These are phyloP conservation scores for Chrysoperla carnea DNA, from an alignment of 1,140 invertebrate species.

Conservation along the genomic window DNA sequence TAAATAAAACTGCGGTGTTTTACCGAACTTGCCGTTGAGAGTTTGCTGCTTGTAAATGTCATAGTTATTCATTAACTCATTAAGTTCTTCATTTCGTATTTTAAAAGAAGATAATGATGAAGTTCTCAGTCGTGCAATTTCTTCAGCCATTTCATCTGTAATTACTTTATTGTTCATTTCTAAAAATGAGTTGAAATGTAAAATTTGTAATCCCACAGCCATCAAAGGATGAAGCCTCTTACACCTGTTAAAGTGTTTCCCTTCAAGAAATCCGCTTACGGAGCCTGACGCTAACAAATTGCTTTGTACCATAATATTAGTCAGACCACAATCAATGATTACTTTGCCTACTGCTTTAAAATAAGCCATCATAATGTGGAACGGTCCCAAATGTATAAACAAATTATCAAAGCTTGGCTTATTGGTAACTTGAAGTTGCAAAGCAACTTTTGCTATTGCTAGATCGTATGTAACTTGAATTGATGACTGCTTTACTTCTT, in stretches of 20 bases:
- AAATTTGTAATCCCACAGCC: conserved; percentile 11
- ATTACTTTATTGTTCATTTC: conserved; percentile 7
- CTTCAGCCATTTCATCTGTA: conserved; percentile 6
- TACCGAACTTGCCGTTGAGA: conserved; percentile 1
- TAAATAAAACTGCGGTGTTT: conserved; percentile 3
- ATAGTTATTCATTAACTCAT: conserved; percentile 7
- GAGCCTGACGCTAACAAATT: conserved; percentile 13
- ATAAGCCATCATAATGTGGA: conserved; percentile 12
- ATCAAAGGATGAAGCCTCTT: conserved; percentile 18
- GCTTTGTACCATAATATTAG: conserved; percentile 11
- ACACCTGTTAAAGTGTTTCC: conserved; percentile 20
- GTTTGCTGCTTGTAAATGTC: conserved; percentile 1
- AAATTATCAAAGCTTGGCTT: conserved; percentile 11
- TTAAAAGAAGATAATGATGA: conserved; percentile 5
- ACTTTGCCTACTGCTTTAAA: conserved; percentile 12
- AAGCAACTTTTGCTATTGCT: conserved; percentile 20
- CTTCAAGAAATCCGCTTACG: conserved; percentile 14
- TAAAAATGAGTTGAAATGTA: conserved; percentile 11
- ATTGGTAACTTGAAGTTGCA: conserved; percentile 19
- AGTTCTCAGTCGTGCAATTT: conserved; percentile 6
- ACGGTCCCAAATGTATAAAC: conserved; percentile 16
- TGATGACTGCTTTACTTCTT: neutral
- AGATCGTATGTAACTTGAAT: conserved; percentile 21
- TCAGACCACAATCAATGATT: no score
- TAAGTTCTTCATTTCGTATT: conserved; percentile 10